Evolutionary conservation across 2,113 vertebrate genomes (phyloP).

Genomic region (Chloropsis hardwickii): DNA sequence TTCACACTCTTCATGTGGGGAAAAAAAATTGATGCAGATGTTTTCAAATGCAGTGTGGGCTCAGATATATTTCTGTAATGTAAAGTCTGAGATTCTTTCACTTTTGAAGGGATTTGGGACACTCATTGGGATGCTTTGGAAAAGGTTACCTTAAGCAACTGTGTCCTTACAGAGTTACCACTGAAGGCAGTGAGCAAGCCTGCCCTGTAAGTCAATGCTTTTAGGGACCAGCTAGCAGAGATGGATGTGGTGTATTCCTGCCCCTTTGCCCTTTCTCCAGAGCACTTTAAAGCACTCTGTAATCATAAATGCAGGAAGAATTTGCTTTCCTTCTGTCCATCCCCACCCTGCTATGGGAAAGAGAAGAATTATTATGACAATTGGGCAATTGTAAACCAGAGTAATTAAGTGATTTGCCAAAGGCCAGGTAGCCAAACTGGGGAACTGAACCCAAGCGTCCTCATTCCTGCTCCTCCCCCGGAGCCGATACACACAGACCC

Average conservation of each 20-base stretch:
- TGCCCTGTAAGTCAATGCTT: neutral
- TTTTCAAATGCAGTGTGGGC: neutral
- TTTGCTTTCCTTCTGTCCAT: slow-evolving; percentile 27
- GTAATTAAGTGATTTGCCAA: slow-evolving; percentile 54
- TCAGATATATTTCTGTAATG: neutral
- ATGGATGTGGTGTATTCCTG: neutral
- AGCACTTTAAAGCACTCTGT: neutral
- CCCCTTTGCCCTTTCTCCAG: slow-evolving; percentile 18
- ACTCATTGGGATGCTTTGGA: neutral
- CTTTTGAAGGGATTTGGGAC: neutral
- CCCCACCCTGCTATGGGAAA: slow-evolving; percentile 45
- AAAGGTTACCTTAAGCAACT: slow-evolving; percentile 9
- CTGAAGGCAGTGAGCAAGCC: neutral
- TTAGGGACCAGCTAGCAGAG: neutral
- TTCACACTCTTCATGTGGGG: neutral
- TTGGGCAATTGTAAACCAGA: slow-evolving; percentile 16
- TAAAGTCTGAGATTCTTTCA: neutral
- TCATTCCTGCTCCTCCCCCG: neutral
- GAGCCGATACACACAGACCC: neutral
- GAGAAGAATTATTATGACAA: slow-evolving; percentile 36
- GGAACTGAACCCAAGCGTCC: neutral
- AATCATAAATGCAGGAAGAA: slow-evolving; percentile 28
- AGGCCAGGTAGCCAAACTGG: neutral
- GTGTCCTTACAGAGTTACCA: slow-evolving; percentile 55
- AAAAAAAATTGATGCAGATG: neutral